These are phyloP conservation scores for Lamprotornis superbus DNA, from an alignment of 2,113 vertebrate genomes.

Conservation along the genomic window DNA sequence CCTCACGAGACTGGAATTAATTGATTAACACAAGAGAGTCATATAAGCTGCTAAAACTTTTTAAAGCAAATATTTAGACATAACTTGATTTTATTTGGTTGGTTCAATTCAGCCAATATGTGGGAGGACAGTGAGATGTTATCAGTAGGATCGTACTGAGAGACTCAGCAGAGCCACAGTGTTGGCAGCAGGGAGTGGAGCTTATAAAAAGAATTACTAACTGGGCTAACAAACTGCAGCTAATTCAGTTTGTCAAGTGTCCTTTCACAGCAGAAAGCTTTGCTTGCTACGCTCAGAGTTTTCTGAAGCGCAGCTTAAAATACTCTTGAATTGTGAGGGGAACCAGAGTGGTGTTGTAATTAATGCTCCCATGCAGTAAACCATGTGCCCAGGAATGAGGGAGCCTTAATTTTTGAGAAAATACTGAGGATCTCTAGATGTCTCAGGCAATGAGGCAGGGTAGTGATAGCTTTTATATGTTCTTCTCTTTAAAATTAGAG, in stretches of 20 bases:
- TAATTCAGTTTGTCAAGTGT: neutral
- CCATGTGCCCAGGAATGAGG: neutral
- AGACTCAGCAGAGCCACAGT: neutral
- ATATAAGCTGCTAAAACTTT: neutral
- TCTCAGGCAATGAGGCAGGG: neutral
- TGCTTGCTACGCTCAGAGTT: neutral
- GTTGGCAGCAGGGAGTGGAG: neutral
- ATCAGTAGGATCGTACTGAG: neutral
- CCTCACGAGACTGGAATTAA: neutral
- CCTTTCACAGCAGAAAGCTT: slow-evolving; percentile 4
- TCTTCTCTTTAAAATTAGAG: neutral
- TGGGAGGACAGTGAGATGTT: neutral
- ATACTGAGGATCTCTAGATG: neutral
- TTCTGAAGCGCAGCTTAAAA: neutral
- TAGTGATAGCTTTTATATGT: neutral
- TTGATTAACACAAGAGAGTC: neutral
- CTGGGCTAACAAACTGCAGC: neutral
- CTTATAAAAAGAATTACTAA: neutral
- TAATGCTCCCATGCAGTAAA: neutral
- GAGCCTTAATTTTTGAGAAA: neutral
- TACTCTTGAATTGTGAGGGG: neutral
- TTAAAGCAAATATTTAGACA: neutral
- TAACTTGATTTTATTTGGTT: neutral
- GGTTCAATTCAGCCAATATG: neutral
- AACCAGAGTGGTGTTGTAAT: neutral